These are phyloP conservation scores for Platyrinchus mystaceus DNA, from an alignment of 2,797 vertebrate species.

Conservation along the genomic window DNA sequence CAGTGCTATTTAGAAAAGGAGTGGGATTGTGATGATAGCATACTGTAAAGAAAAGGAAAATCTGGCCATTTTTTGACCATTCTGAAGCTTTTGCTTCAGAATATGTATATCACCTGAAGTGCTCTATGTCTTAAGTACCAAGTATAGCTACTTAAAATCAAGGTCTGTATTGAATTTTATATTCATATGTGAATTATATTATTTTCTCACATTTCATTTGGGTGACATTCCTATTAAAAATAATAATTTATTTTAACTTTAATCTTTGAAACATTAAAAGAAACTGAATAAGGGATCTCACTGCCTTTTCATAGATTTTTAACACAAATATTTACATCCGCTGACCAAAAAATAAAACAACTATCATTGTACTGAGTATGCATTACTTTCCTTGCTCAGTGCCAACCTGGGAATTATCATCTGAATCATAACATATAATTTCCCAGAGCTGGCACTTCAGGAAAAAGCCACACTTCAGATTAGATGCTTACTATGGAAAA, in stretches of 20 bases:
- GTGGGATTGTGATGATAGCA: rapidly evolving
- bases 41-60: background rate
- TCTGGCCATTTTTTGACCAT: background rate
- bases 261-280: background rate
- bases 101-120: background rate
- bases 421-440: background rate
- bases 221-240: background rate
- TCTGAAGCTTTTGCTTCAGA: background rate
- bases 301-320: background rate
- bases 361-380: background rate
- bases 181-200: background rate
- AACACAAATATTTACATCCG: background rate
- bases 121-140: background rate
- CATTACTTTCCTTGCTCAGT: background rate
- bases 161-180: background rate
- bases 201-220: background rate
- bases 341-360: background rate
- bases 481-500: background rate
- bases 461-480: background rate
- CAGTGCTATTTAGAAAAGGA: background rate
- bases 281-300: background rate
- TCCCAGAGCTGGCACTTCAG: background rate
- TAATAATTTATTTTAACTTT: background rate
- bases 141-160: background rate
- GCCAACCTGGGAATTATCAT: background rate